A percentile compares a stretch with the other conserved stretches of the same genome.
These are phyloP conservation scores for Leuciscus waleckii DNA, from an alignment of 2,797 vertebrate genomes.

Conservation along the genomic window DNA sequence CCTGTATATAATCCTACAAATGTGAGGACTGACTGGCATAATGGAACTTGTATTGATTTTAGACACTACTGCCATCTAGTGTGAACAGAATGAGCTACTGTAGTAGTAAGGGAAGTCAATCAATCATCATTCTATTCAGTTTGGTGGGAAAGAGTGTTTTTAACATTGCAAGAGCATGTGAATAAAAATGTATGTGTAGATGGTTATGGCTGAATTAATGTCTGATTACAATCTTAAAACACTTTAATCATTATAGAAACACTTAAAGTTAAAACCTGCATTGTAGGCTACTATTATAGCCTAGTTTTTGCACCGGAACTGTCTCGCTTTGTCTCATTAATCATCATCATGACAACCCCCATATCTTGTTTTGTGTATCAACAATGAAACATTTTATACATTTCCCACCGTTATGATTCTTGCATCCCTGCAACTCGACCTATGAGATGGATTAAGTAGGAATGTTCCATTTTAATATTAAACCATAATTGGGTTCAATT, in stretches of 20 bases:
- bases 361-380: background rate
- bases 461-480: background rate
- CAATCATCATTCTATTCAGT: too few species aligned
- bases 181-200: background rate
- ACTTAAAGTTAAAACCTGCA: background rate
- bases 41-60: slow-evolving; percentile 71
- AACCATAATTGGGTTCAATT: background rate
- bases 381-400: background rate
- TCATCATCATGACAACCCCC: background rate
- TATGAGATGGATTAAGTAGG: background rate
- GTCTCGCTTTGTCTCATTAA: background rate
- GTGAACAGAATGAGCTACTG: slow-evolving; percentile 57
- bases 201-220: background rate
- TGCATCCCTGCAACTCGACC: background rate
- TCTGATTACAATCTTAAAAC: background rate
- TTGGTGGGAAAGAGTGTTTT: background rate
- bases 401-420: background rate
- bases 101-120: slow-evolving; percentile 70
- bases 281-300: background rate
- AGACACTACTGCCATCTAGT: slow-evolving; percentile 83
- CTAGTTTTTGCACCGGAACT: background rate
- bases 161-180: background rate
- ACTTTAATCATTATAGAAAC: background rate
- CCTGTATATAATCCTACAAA: background rate
- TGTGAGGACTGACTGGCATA: background rate